A percentile compares a stretch with the other conserved stretches of the same genome.
Evolutionary conservation across 2,797 vertebrate species (phyloP).

Genomic region (Kryptolebias ocellatus): DNA sequence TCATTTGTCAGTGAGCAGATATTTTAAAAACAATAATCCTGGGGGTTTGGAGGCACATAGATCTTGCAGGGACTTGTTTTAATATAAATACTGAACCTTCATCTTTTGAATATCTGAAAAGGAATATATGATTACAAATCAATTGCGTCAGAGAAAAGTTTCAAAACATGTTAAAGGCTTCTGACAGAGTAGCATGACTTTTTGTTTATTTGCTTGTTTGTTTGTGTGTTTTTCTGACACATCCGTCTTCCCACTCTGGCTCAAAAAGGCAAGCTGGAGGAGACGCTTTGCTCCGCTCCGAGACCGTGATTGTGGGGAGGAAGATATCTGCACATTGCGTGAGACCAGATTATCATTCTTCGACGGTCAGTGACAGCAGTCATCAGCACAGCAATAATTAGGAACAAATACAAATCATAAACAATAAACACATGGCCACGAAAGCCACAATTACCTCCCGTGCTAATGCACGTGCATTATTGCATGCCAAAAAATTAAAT

Average conservation of each 20-base stretch:
- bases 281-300: conserved; percentile 53
- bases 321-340: conserved; percentile 76
- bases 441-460: conserved; percentile 75
- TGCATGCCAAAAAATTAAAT: conserved; percentile 79
- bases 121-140: conserved; percentile 36
- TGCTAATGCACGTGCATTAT: conserved; percentile 47
- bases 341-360: conserved; percentile 72
- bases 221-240: conserved; percentile 72
- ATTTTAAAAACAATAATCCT: conserved; percentile 69
- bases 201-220: conserved; percentile 53
- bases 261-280: conserved; percentile 58
- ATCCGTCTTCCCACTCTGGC: conserved; percentile 70
- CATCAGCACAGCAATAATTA: conserved; percentile 82
- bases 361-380: conserved; percentile 76
- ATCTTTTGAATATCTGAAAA: conserved; percentile 49
- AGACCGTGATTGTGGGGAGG: conserved; percentile 67
- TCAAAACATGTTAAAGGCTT: conserved; percentile 44
- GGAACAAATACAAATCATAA: conserved; percentile 83
- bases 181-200: conserved; percentile 32
- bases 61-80: conserved; percentile 48
- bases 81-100: conserved; percentile 41
- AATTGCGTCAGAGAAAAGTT: conserved; percentile 28
- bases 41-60: conserved; percentile 46
- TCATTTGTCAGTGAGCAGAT: conserved; percentile 72
- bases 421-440: conserved; percentile 81